Conservation (phyloP, 2,113 vertebrate species). For the Pycnonotus jocosus region DNA sequence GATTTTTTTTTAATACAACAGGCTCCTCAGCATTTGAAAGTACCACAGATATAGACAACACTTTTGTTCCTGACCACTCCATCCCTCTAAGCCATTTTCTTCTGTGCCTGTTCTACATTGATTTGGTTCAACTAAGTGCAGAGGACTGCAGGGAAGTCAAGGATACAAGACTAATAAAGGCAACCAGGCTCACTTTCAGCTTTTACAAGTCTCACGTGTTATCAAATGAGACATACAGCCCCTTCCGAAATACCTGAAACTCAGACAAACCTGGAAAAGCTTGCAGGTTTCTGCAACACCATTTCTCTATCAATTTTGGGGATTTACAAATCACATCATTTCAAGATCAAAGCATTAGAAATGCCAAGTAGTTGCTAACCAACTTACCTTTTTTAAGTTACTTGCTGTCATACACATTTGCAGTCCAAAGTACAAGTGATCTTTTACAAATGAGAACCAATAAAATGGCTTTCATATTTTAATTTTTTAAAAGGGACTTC, state of each 20-base stretch:
- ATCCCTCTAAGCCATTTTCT: neutral
- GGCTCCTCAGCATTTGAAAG: neutral
- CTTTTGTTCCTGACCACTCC: neutral
- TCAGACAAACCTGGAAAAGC: neutral
- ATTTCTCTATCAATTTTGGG: neutral
- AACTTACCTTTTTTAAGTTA: neutral
- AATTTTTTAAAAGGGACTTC: neutral
- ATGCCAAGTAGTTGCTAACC: neutral
- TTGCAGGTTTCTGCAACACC: neutral
- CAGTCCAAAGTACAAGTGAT: neutral
- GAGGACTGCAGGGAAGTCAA: neutral
- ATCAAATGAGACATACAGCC: neutral
- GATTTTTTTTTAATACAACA: neutral
- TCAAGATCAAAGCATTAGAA: neutral
- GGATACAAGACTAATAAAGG: neutral
- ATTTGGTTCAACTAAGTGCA: neutral
- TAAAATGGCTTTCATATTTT: neutral
- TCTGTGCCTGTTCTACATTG: neutral
- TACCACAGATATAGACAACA: neutral
- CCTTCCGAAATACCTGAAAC: neutral
- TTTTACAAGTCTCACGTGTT: neutral
- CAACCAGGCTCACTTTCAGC: neutral
- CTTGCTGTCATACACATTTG: neutral
- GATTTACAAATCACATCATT: neutral
- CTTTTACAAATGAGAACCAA: neutral